Evolutionary conservation across 2,888 invertebrate species (phyloP).

Genomic region (Drosophila demipolita): DNA sequence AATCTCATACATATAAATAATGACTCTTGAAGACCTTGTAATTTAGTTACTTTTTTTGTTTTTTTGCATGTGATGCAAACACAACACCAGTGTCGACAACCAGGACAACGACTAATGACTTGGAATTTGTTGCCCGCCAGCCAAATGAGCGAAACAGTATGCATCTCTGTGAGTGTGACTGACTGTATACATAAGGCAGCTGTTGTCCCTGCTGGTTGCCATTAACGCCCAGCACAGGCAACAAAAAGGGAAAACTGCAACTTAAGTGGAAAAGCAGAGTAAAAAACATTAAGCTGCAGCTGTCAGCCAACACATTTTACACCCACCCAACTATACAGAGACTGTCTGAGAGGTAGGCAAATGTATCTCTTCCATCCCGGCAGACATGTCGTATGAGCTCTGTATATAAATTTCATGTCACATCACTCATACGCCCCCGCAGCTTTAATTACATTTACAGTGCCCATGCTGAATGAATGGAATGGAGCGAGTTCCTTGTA

Average conservation of each 20-base stretch:
- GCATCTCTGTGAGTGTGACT: conserved; percentile 7
- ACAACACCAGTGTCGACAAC: conserved; percentile 26
- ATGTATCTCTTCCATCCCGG: conserved; percentile 43
- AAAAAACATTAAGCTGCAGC: conserved; percentile 78
- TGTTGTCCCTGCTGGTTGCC: conserved; percentile 75
- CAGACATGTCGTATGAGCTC: conserved; percentile 73
- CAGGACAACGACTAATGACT: conserved; percentile 75
- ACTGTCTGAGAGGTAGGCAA: conserved; percentile 29
- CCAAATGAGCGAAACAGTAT: conserved; percentile 65
- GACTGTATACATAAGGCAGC: conserved; percentile 35
- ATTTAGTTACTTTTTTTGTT: conserved; percentile 52
- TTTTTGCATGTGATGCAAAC: conserved; percentile 21
- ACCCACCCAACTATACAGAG: conserved; percentile 10
- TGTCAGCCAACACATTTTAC: conserved; percentile 41
- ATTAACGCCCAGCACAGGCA: conserved; percentile 62
- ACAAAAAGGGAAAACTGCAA: conserved; percentile 59
- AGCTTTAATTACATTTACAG: conserved; percentile 59
- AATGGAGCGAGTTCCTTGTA: conserved; percentile 2
- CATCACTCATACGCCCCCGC: conserved; percentile 64
- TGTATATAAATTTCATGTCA: conserved; percentile 63
- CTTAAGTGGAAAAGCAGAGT: conserved; percentile 66
- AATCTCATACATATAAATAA: conserved; percentile 48
- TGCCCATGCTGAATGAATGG: background rate
- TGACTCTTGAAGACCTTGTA: conserved; percentile 48
- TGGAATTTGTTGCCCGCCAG: conserved; percentile 76